phyloP scores from a whole-genome alignment of 2,113 vertebrate genomes.

The Xyrauchen texanus region DNA sequence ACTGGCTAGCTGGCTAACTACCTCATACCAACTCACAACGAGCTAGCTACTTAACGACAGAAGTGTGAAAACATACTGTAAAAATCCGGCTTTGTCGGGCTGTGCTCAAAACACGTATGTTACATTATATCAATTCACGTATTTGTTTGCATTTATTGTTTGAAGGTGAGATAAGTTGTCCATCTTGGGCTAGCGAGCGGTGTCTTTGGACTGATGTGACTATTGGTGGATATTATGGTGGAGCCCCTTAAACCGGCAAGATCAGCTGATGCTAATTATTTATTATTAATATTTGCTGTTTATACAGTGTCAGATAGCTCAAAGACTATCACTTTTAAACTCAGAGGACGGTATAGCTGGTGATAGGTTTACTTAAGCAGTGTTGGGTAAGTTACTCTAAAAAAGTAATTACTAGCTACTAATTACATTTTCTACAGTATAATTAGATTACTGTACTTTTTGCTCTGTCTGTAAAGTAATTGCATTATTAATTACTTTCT shows the following conservation, averaged over 20 bases:
- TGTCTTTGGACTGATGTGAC: slow-evolving; percentile 2
- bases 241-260: slow-evolving; percentile 3
- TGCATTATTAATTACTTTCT: too few species aligned
- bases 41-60: slow-evolving; percentile 42
- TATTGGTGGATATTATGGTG: slow-evolving; percentile 5
- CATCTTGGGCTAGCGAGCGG: neutral
- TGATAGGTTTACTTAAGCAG: slow-evolving; percentile 24
- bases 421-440: too few species aligned
- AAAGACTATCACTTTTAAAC: slow-evolving; percentile 10
- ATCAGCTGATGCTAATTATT: neutral
- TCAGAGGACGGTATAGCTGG: neutral
- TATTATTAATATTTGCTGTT: slow-evolving; percentile 26
- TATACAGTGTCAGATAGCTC: slow-evolving; percentile 17
- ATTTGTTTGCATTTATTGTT: neutral
- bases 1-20: slow-evolving; percentile 41
- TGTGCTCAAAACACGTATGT: slow-evolving; percentile 30
- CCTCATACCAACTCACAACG: slow-evolving; percentile 5
- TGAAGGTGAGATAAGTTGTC: neutral
- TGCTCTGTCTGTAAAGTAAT: too few species aligned
- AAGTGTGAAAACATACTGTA: slow-evolving; percentile 32
- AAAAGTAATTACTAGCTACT: too few species aligned
- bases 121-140: neutral
- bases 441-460: too few species aligned
- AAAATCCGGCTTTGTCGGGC: slow-evolving; percentile 32
- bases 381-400: too few species aligned